Percentiles rank a stretch among this genome's conserved stretches.
phyloP scores from a whole-genome alignment of 2,113 vertebrate species.

The Passerina amoena region DNA sequence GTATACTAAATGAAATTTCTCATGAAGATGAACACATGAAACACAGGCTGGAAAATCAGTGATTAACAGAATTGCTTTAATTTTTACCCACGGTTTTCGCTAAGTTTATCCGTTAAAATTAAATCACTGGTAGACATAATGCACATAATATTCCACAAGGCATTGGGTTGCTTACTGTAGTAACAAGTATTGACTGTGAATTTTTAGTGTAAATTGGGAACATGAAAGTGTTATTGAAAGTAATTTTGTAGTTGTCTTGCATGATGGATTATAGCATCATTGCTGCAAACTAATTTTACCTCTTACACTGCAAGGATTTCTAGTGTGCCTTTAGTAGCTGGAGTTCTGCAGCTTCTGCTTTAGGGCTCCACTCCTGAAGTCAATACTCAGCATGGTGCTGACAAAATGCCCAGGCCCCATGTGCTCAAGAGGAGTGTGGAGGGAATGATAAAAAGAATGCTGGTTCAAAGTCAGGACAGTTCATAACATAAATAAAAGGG shows the following conservation, averaged over 20 bases:
- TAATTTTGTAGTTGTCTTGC: conserved; percentile 59
- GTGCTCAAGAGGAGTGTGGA: neutral
- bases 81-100: neutral
- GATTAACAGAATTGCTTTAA: neutral
- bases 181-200: conserved; percentile 46
- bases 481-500: neutral
- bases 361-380: neutral
- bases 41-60: neutral
- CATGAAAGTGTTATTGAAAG: conserved; percentile 38
- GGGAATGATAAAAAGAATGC: neutral
- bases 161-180: neutral
- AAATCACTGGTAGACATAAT: neutral
- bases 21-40: neutral
- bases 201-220: conserved; percentile 40
- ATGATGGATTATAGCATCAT: conserved; percentile 59
- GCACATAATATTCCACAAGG: neutral
- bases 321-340: neutral
- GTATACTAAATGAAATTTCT: neutral
- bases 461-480: neutral
- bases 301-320: neutral
- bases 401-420: neutral
- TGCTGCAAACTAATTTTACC: conserved; percentile 54
- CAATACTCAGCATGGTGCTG: neutral
- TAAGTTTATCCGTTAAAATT: neutral
- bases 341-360: neutral